Evolutionary conservation across 2,113 vertebrate genomes (phyloP).

Genomic region (Zeus faber): DNA sequence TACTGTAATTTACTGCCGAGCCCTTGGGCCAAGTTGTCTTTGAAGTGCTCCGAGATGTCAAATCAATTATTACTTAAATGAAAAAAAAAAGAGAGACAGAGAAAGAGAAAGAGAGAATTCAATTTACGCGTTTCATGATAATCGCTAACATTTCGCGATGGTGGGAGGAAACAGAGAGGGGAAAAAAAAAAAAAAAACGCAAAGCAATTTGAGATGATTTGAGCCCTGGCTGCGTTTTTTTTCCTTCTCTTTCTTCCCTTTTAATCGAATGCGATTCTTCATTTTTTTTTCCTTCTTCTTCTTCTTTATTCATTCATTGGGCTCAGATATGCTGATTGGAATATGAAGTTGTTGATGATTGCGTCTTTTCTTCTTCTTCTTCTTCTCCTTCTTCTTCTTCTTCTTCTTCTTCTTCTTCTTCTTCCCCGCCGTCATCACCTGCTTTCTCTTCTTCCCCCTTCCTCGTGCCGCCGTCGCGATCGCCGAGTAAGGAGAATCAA

Average conservation of each 20-base stretch:
- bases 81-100: slow-evolving; percentile 31
- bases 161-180: neutral
- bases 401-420: neutral
- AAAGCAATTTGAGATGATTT: slow-evolving; percentile 66
- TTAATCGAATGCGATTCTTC: slow-evolving; percentile 17
- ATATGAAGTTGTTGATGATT: slow-evolving; percentile 69
- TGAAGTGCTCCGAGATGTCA: slow-evolving; percentile 75
- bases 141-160: slow-evolving; percentile 67
- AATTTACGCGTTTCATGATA: slow-evolving; percentile 70
- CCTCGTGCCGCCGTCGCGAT: slow-evolving; percentile 26
- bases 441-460: neutral
- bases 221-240: slow-evolving; percentile 27
- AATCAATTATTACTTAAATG: slow-evolving; percentile 76
- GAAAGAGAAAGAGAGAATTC: slow-evolving; percentile 41
- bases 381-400: slow-evolving; percentile 16
- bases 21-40: slow-evolving; percentile 70
- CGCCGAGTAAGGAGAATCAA: slow-evolving; percentile 54
- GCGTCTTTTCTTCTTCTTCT: slow-evolving; percentile 52
- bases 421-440: no score
- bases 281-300: no score
- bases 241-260: neutral
- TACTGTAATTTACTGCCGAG: slow-evolving; percentile 71
- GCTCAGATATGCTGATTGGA: slow-evolving; percentile 63
- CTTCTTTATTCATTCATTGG: slow-evolving; percentile 37
- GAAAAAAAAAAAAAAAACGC: slow-evolving; percentile 32